Evolutionary conservation across 2,797 vertebrate genomes (phyloP).

Genomic region (Sebastes vulpes): DNA sequence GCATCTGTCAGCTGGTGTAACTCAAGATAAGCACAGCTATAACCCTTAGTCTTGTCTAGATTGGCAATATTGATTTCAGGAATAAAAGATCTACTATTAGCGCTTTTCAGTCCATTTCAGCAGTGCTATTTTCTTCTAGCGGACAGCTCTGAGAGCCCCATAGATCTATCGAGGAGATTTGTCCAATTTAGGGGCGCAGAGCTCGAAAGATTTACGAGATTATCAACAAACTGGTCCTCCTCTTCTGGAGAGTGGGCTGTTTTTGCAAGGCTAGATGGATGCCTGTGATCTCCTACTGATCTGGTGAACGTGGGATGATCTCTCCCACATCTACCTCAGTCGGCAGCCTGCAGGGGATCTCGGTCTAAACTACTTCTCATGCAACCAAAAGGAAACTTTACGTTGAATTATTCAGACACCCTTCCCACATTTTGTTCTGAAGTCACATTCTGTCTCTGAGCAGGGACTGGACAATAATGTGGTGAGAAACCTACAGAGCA

Average conservation of each 20-base stretch:
- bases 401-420: not conserved
- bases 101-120: conserved; percentile 13
- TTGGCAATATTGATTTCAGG: conserved; percentile 39
- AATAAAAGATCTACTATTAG: conserved; percentile 34
- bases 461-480: conserved; percentile 12
- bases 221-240: conserved; percentile 12
- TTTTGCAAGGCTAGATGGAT: not conserved
- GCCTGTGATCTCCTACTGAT: conserved; percentile 5
- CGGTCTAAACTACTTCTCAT: not conserved
- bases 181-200: conserved; percentile 1
- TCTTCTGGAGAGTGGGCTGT: conserved; percentile 3
- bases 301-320: not conserved
- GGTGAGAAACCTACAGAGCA: conserved; percentile 26
- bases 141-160: not conserved
- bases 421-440: not conserved
- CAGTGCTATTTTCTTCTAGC: conserved; percentile 4
- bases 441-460: conserved; percentile 3
- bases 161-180: conserved; percentile 38
- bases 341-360: not conserved
- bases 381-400: not conserved
- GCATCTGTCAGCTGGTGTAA: not conserved
- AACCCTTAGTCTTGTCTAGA: conserved; percentile 7
- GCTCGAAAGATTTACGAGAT: conserved; percentile 46
- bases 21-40: conserved; percentile 29
- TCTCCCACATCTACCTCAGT: not conserved